A percentile compares a stretch with the other conserved stretches of the same genome.
These are phyloP conservation scores for Hermetia illucens DNA, from an alignment of 1,140 invertebrate genomes.

Conservation along the genomic window DNA sequence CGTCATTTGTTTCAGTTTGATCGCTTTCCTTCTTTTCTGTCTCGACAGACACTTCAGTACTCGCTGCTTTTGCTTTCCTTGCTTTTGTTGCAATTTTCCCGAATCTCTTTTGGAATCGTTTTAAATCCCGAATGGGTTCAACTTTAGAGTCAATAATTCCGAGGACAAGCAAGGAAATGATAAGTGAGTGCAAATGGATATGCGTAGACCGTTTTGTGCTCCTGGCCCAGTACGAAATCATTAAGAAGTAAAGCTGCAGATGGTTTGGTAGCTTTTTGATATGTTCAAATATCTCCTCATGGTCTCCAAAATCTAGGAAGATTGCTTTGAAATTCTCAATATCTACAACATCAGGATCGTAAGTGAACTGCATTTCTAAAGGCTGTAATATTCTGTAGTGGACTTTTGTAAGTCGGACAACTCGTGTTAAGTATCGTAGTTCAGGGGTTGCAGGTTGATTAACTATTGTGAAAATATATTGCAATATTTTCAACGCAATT, in stretches of 20 bases:
- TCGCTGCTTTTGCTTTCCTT: conserved; percentile 3
- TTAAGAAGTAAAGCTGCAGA: conserved; percentile 46
- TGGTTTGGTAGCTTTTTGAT: conserved; percentile 38
- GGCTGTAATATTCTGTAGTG: conserved; percentile 6
- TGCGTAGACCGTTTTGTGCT: conserved; percentile 34
- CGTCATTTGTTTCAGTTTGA: conserved; percentile 7
- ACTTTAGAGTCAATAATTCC: conserved; percentile 45
- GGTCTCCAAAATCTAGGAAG: conserved; percentile 33
- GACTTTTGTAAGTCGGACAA: conserved; percentile 21
- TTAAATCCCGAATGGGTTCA: conserved; percentile 33
- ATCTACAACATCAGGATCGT: conserved; percentile 5
- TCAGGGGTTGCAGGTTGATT: conserved; percentile 19
- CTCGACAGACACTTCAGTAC: conserved; percentile 15
- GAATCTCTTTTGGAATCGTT: conserved; percentile 31
- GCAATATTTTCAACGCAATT: conserved; percentile 46
- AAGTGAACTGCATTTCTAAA: background rate
- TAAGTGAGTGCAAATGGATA: conserved; percentile 41
- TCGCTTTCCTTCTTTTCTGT: conserved; percentile 12
- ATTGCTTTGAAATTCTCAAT: conserved; percentile 10
- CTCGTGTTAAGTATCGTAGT: conserved; percentile 21
- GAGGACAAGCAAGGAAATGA: conserved; percentile 44
- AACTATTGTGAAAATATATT: conserved; percentile 50
- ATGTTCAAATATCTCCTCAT: conserved; percentile 18
- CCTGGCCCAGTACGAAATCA: conserved; percentile 51
- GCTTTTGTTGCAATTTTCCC: conserved; percentile 14